Evolutionary conservation across 2,797 vertebrate genomes (phyloP), one percentile per base, ranked within the genome.

Genomic region (Channa striata): DNA sequence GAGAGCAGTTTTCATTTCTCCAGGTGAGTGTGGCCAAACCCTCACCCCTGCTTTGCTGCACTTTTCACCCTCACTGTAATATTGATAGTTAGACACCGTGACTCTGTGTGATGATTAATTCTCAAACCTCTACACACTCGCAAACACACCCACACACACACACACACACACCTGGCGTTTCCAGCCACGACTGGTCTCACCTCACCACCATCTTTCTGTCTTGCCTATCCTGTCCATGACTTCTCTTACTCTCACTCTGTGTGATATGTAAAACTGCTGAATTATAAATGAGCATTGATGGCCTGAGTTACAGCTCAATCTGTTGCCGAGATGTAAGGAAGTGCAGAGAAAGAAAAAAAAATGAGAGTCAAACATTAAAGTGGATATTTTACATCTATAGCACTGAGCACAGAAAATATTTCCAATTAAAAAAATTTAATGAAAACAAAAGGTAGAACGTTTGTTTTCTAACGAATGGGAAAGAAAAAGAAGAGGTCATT

Each of bases 211-310:
- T 30, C 25, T 30, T 30, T 30, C 25, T 34, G 6, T 19, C 46
- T 30, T 16, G 8, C 65, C 13, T 13, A 2, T n/a, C 37, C 11
- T 20, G 14, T 4, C 43, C 9, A 17, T 3, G 46, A 13, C 10
- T 39, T n/a, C 42, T 49, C n/a, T 46, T 16, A 1, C 43, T 14
- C 16, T 40, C 39, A 23, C 30, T 56, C 49, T 1, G 11, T 25
- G 16, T 44, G 33, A 70, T 23, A 57, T 44, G 43, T 50, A 43
- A 44, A 59, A 72, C 25, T 65, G 43, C 40, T 74, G 53, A 77
- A 77, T 77, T 79, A 74, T 77, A 49, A 60, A 77, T 70, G 20
- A 8, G 19, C 54, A 67, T 48, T 33, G 68, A 81, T 42, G 56
- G 43, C 11, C 40, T 4, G 4, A 47, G 52, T 60, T 37, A 44